Evolutionary conservation across 1,140 invertebrate genomes (phyloP).

Genomic region (Platyscapa corneri): DNA sequence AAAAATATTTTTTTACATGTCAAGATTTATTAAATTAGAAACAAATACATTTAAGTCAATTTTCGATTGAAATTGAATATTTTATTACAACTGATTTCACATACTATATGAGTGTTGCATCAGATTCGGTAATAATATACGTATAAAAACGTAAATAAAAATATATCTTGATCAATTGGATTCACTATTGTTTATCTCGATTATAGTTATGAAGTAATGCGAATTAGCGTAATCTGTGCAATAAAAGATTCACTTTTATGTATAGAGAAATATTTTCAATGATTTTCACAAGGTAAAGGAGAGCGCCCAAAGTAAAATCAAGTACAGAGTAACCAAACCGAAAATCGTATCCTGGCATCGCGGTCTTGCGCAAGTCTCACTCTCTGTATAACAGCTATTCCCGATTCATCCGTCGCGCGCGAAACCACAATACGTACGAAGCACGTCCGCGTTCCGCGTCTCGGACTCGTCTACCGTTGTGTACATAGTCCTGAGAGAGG

Average conservation of each 20-base stretch:
- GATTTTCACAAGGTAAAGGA: neutral
- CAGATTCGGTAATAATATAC: too few species aligned
- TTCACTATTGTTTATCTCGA: neutral
- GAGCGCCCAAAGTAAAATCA: neutral
- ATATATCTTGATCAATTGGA: neutral
- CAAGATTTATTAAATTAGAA: too few species aligned
- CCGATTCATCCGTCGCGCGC: neutral
- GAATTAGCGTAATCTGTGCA: neutral
- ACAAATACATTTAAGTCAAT: too few species aligned
- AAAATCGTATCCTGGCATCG: neutral
- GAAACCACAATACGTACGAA: neutral
- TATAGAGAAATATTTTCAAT: too few species aligned
- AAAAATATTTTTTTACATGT: too few species aligned
- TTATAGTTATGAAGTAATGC: neutral
- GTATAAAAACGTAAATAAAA: neutral
- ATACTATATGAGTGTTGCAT: too few species aligned
- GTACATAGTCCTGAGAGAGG: neutral
- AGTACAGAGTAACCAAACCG: neutral
- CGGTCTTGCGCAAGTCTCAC: slow-evolving; percentile 8
- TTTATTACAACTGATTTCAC: too few species aligned
- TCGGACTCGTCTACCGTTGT: slow-evolving; percentile 2
- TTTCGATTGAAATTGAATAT: too few species aligned
- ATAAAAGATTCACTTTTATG: neutral
- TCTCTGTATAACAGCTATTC: neutral
- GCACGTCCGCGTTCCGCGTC: slow-evolving; percentile 33